Conservation (phyloP, 2,797 vertebrate species). For the Sciurus vulgaris region DNA sequence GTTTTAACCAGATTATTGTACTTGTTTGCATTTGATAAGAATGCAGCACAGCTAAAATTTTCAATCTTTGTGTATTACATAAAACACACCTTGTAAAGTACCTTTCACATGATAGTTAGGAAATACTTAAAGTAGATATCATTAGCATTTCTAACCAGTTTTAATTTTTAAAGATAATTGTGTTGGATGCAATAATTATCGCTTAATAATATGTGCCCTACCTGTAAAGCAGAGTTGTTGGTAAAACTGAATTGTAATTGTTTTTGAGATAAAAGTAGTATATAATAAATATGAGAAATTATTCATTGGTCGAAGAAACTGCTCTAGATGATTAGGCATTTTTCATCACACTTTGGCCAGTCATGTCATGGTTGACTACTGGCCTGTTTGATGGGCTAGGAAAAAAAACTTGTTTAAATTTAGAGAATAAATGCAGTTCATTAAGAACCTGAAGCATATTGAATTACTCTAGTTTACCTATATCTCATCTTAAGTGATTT, state of each 20-base stretch:
- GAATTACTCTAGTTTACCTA: constrained; percentile 14
- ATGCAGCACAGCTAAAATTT: neutral
- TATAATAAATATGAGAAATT: neutral
- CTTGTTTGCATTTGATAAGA: neutral
- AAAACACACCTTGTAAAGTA: neutral
- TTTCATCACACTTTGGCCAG: neutral
- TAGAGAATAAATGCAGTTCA: neutral
- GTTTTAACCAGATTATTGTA: neutral
- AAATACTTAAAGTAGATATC: constrained; percentile 16
- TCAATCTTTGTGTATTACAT: neutral
- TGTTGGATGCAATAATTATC: neutral
- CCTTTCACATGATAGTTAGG: neutral
- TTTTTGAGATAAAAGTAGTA: neutral
- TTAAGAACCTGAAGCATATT: constrained; percentile 5
- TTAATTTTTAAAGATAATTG: neutral
- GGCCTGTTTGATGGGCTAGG: neutral
- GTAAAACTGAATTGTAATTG: constrained; percentile 4
- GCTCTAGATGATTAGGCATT: neutral
- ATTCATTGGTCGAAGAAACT: neutral
- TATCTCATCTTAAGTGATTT: constrained; percentile 39
- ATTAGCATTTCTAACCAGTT: constrained; percentile 26
- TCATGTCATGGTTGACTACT: neutral
- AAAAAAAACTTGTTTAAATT: neutral
- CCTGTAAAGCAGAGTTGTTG: neutral
- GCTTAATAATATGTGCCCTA: neutral